These are phyloP conservation scores for Tretioscincus oriximinensis DNA, from an alignment of 2,113 vertebrate genomes.

Conservation along the genomic window DNA sequence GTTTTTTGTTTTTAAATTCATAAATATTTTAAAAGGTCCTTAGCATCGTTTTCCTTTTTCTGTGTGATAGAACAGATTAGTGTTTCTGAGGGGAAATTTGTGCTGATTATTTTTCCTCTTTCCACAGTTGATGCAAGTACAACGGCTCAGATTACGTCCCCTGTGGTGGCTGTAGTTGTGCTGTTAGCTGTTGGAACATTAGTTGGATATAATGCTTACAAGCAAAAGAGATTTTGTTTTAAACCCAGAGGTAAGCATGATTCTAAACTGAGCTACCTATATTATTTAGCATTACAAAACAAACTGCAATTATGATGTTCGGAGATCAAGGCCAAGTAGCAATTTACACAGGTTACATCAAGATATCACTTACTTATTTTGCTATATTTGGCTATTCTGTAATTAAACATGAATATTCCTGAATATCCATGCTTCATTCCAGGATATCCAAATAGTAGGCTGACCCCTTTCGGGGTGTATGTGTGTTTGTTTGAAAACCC, in stretches of 20 bases:
- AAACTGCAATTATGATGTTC: not conserved
- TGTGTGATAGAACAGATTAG: not conserved
- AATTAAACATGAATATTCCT: too few relatives aligned
- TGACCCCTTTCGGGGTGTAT: too few relatives aligned
- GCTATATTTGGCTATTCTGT: too few relatives aligned
- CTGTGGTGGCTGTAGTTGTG: constrained; percentile 65
- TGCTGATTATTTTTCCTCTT: not conserved
- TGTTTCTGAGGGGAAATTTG: not conserved
- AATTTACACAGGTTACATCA: too few relatives aligned
- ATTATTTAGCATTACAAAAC: not conserved
- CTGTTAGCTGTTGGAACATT: constrained; percentile 58
- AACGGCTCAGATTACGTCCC: constrained; percentile 69
- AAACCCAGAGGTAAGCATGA: constrained; percentile 46
- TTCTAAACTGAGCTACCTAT: not conserved
- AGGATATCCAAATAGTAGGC: too few relatives aligned
- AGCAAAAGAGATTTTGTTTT: constrained; percentile 58
- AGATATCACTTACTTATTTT: too few relatives aligned
- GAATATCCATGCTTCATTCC: too few relatives aligned
- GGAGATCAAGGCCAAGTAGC: too few relatives aligned
- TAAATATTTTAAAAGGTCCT: not conserved
- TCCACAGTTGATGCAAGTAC: constrained; percentile 59
- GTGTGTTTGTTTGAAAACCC: too few relatives aligned
- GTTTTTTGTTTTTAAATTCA: not conserved
- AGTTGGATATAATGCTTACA: constrained; percentile 49
- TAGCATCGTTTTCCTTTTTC: not conserved